phyloP scores from a whole-genome alignment of 2,888 invertebrate genomes.

The Drosophila cyrtoloma region DNA sequence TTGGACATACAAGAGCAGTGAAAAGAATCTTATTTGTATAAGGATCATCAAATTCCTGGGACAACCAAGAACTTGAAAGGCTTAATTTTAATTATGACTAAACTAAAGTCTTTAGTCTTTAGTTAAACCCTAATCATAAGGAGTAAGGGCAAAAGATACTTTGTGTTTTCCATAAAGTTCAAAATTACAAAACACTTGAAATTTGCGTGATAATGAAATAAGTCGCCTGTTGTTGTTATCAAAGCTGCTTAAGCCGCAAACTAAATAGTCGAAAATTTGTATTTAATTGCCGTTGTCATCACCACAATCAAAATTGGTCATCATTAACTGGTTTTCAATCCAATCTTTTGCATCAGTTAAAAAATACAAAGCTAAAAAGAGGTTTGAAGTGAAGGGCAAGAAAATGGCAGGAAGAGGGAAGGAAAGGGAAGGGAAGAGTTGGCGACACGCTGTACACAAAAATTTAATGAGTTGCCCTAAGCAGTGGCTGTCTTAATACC shows the following conservation, averaged over 20 bases:
- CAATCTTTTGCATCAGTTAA: constrained; percentile 22
- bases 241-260: neutral
- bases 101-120: neutral
- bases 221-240: neutral
- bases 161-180: neutral
- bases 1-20: neutral
- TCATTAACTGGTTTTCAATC: constrained; percentile 45
- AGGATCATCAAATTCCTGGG: neutral
- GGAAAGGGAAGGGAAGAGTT: constrained; percentile 7
- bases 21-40: neutral
- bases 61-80: neutral
- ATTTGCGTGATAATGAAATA: neutral
- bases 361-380: neutral
- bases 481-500: constrained; percentile 46
- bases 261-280: neutral
- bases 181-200: neutral
- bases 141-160: neutral
- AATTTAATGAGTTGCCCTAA: constrained; percentile 56
- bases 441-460: constrained; percentile 31
- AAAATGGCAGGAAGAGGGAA: neutral
- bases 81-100: neutral
- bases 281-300: constrained; percentile 8
- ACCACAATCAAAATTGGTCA: constrained; percentile 10
- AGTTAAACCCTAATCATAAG: neutral
- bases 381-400: constrained; percentile 22